phyloP scores from a whole-genome alignment of 2,888 invertebrate species.

The Lasioglossum marginatum region DNA sequence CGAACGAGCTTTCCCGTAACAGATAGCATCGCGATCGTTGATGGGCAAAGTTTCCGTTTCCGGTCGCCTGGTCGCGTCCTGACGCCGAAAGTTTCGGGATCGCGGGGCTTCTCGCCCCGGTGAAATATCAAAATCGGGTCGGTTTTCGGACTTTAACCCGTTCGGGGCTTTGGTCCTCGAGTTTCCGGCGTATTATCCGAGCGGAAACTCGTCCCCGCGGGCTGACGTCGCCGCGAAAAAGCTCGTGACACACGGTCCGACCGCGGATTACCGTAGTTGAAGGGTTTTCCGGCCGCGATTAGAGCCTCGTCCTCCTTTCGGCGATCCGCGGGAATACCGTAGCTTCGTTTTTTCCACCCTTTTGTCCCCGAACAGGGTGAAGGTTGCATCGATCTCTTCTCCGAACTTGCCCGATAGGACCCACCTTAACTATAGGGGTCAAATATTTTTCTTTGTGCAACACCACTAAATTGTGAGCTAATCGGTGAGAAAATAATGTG shows the following conservation, averaged over 20 bases:
- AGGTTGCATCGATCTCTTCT: background rate
- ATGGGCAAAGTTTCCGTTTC: slow-evolving; percentile 4
- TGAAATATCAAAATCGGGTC: background rate
- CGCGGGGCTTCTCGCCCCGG: background rate
- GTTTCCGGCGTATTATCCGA: background rate
- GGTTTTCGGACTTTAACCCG: slow-evolving; percentile 5
- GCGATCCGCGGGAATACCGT: background rate
- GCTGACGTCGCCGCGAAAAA: slow-evolving; percentile 12
- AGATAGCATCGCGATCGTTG: background rate
- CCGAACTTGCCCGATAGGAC: background rate
- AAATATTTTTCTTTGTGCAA: background rate
- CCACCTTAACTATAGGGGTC: background rate
- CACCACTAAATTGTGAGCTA: too few relatives aligned
- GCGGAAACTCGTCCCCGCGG: background rate
- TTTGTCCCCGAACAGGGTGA: background rate
- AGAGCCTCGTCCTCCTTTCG: slow-evolving; percentile 8
- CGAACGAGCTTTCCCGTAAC: background rate
- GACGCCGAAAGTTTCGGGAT: background rate
- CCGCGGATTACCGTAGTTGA: slow-evolving; percentile 37
- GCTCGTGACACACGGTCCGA: slow-evolving; percentile 14
- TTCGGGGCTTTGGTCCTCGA: background rate
- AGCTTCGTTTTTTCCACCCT: background rate
- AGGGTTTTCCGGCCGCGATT: slow-evolving; percentile 39
- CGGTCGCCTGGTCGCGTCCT: background rate
- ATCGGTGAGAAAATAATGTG: too few relatives aligned